phyloP scores from a whole-genome alignment of 2,113 vertebrate species.

The Heliornis fulica region DNA sequence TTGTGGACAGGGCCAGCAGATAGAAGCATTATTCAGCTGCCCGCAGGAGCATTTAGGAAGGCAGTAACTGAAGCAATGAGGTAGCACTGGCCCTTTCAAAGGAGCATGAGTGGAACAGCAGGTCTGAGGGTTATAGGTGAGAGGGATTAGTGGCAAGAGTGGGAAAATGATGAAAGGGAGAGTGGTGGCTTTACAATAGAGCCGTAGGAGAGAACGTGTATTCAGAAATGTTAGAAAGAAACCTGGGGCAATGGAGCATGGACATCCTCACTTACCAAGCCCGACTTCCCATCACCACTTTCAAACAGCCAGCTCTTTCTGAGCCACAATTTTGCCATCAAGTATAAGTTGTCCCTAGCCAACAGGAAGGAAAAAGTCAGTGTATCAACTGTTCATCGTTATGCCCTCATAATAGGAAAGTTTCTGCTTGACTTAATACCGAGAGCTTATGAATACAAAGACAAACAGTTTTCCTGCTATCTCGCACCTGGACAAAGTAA shows the following conservation, averaged over 20 bases:
- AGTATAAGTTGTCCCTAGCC: background rate
- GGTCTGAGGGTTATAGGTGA: background rate
- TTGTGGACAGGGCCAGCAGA: background rate
- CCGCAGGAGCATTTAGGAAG: background rate
- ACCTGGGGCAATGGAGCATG: background rate
- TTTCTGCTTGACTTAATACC: background rate
- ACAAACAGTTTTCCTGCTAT: background rate
- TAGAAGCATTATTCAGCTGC: background rate
- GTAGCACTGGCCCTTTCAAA: background rate
- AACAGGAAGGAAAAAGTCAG: background rate
- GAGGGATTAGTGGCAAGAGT: background rate
- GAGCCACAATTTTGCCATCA: background rate
- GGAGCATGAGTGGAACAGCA: background rate
- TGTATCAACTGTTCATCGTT: background rate
- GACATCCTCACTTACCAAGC: background rate
- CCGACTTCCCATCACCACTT: background rate
- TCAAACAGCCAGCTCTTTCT: background rate
- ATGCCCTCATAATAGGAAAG: background rate
- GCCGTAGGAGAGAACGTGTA: background rate
- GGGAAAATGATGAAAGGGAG: background rate
- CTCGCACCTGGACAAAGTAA: conserved; percentile 31
- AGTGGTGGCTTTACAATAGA: background rate
- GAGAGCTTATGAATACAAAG: background rate
- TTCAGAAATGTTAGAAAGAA: background rate
- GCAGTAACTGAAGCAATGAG: background rate